phyloP scores from a whole-genome alignment of 2,113 vertebrate species.

The Emydocephalus ijimae region DNA sequence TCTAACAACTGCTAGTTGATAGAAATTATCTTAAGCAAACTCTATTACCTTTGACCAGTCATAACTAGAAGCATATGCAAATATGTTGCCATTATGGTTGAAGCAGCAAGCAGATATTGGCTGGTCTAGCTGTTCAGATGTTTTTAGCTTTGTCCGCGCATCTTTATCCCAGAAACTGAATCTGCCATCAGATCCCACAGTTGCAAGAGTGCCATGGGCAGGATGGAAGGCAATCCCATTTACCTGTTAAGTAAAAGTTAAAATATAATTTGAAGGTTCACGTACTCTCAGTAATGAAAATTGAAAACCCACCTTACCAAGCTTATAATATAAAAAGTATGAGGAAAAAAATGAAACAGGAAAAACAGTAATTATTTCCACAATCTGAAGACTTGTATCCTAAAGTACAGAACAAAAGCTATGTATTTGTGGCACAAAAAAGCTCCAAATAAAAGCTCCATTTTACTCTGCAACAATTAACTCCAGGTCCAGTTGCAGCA shows the following conservation, averaged over 20 bases:
- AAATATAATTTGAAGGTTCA: background rate
- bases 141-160: slow-evolving; percentile 96
- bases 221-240: slow-evolving; percentile 98
- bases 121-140: slow-evolving; percentile 94
- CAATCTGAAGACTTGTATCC: background rate
- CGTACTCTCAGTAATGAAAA: background rate
- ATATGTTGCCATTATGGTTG: slow-evolving; percentile 97
- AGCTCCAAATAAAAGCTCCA: background rate
- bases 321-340: background rate
- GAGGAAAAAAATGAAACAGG: background rate
- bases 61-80: slow-evolving; percentile 95
- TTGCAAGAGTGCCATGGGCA: slow-evolving; percentile 92
- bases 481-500: background rate
- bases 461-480: background rate
- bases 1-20: background rate
- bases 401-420: background rate
- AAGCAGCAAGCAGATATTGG: slow-evolving; percentile 95
- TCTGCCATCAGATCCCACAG: slow-evolving; percentile 93
- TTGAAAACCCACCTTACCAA: background rate
- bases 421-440: background rate
- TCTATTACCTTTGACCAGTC: slow-evolving; percentile 95
- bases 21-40: background rate
- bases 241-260: slow-evolving; percentile 71
- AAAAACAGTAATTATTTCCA: background rate
- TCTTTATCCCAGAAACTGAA: slow-evolving; percentile 99